These are phyloP conservation scores for Anticlea derivata DNA, from an alignment of 2,888 invertebrate genomes.

Conservation along the genomic window DNA sequence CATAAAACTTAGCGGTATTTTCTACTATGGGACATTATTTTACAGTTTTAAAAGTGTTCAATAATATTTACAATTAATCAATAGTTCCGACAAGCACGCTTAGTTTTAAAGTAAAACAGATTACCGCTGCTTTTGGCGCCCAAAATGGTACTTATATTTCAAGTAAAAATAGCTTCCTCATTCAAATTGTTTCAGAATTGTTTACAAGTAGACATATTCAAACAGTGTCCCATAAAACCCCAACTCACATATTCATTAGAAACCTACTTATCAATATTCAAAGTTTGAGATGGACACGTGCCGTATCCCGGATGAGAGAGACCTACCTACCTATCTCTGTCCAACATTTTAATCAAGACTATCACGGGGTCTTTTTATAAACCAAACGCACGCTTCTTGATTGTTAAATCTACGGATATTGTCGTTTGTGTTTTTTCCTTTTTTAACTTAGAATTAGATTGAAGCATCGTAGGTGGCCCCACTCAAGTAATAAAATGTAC, in stretches of 20 bases:
- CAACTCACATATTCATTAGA: conserved; percentile 20
- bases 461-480: conserved; percentile 40
- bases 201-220: not conserved
- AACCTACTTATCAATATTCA: conserved; percentile 59
- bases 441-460: conserved; percentile 21
- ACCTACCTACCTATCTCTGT: conserved; percentile 29
- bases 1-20: conserved; percentile 1
- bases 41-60: no score
- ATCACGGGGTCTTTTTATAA: no score
- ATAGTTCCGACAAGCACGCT: no score
- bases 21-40: no score
- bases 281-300: conserved; percentile 55
- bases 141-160: conserved; percentile 7
- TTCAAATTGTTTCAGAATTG: not conserved
- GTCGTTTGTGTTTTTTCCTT: conserved; percentile 37
- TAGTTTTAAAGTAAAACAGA: not conserved
- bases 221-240: conserved; percentile 15
- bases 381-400: no score
- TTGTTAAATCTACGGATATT: conserved; percentile 37
- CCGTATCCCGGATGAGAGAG: conserved; percentile 39
- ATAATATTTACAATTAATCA: no score
- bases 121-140: not conserved
- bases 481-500: conserved; percentile 12
- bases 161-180: not conserved
- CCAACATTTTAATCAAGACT: conserved; percentile 45